Evolutionary conservation across 2,888 invertebrate genomes (phyloP), one percentile per base, ranked within the genome.

Genomic region (Ophion ventricosus): DNA sequence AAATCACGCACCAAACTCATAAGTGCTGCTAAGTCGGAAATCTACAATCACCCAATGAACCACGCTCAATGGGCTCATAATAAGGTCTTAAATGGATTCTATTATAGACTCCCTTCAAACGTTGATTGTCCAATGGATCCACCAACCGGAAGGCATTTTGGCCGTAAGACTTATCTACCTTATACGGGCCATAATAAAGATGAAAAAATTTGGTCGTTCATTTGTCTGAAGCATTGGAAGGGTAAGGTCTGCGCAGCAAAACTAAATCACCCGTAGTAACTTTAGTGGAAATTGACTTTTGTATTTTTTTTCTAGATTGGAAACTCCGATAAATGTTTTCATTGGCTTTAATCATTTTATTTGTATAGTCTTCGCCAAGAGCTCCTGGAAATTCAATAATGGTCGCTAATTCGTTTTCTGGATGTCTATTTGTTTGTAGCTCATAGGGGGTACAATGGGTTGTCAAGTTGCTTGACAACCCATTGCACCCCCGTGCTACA

Each of bases 201-300:
- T 80, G 74, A 26, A 74, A 80, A 54, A 74, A 80, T 25, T 74
- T 80, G 0, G 63, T 69, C 0, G 69, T 80, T 2, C 75, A 74
- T 1, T 69, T 35, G 63, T 82, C 82, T 0, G 54, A 40, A 4
- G 61, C 43, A 8, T 75, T 81, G 1, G 81, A 81, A n/a, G 70
- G 20, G 23, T 75, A 70, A 1, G 83, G 82, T 0, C 82, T 75
- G 0, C 75, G 56, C 4, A 84, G 23, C 1, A 76, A 66, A 0
- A 85, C 80, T 3, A 76, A 35, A 69, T 82, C 82, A 0, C 35
- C 77, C 14, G 59, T 11, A 26, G 49, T 17, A 10, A 76, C 61
- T 4, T 23, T 4, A 14, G 14, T n/a, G 3, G 54, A n/a, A 54
- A 35, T 7, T 5, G 35, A 35, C 8, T 35, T 35, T 7, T 35